Evolutionary conservation across 2,888 invertebrate genomes (phyloP), one percentile per base, ranked within the genome.

Genomic region (Strigamia transsilvanica): DNA sequence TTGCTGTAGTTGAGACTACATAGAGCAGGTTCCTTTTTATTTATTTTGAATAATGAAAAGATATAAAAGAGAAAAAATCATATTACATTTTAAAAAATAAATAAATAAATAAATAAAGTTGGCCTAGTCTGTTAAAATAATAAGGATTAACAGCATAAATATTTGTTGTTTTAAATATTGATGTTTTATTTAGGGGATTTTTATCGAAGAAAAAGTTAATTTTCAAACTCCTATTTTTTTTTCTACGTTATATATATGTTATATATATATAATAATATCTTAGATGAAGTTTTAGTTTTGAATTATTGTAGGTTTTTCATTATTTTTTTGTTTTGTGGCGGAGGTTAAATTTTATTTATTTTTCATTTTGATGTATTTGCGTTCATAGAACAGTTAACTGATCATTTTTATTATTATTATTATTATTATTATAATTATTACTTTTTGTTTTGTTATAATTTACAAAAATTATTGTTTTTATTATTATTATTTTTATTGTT

Each of bases 11-110:
- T 23, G 10, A 61, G 18, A 61, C 61, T 61, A 61, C 66, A 27
- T 66, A 66, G 66, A 66, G 66, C 27, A 66, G 66, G 66, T 66
- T 66, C 66, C 66, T 66, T 66, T 66, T 66, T 66, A 66, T 66
- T 66, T 66, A 66, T 66, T 66, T 66, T 27, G 10, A 66, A 51
- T 51, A 51, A 51, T 18, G 66, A 66, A 66, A 27, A 32, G 27
- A 23, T 12, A 66, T 61, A 10, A 61, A 15, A 61, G 18, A 46
- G 12, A 46, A 46, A 46, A 46, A 13, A 46, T 13, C 15, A 51
- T 51, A n/a, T 51, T 32, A 23, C 66, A 66, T 66, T n/a, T n/a
- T n/a, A n/a, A n/a, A n/a, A n/a, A n/a, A n/a, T n/a, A n/a, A n/a
- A n/a, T n/a, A n/a, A n/a, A n/a, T n/a, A n/a, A n/a, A 66, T 6